Evolutionary conservation across 1,140 invertebrate genomes (phyloP).

Genomic region (Acromyrmex echinatior): DNA sequence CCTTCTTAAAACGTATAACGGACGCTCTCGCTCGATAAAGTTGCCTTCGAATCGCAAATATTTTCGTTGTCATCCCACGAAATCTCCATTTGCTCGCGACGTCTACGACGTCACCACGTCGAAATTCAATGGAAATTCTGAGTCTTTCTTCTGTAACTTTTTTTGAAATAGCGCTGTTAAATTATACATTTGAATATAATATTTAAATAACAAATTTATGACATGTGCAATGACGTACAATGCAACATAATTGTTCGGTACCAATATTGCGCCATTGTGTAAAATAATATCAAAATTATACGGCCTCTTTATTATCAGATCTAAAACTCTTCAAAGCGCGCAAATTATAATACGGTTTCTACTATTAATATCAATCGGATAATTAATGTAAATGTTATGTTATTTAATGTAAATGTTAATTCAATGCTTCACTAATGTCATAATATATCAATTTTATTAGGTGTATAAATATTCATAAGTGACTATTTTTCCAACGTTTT

Average conservation of each 20-base stretch:
- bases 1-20: conserved; percentile 70
- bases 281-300: conserved; percentile 22
- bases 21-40: conserved; percentile 68
- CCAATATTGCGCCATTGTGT: background rate
- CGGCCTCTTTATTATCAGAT: background rate
- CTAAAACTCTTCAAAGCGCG: conserved; percentile 3
- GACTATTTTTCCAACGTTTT: background rate
- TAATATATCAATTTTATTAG: conserved; percentile 19
- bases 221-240: background rate
- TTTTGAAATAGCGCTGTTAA: background rate
- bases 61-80: conserved; percentile 8
- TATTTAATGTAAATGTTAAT: conserved; percentile 38
- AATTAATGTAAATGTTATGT: conserved; percentile 43
- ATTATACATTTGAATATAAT: background rate
- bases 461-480: conserved; percentile 31
- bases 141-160: background rate
- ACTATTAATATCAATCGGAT: conserved; percentile 3
- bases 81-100: conserved; percentile 23
- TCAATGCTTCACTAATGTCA: conserved; percentile 9
- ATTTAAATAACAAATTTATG: background rate
- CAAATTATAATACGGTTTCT: conserved; percentile 19
- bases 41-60: conserved; percentile 61
- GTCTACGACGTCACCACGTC: background rate
- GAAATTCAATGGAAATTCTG: background rate
- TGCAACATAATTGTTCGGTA: background rate